Evolutionary conservation across 1,140 invertebrate genomes (phyloP), one percentile per base, ranked within the genome.

Genomic region (Neodiprion virginianus): DNA sequence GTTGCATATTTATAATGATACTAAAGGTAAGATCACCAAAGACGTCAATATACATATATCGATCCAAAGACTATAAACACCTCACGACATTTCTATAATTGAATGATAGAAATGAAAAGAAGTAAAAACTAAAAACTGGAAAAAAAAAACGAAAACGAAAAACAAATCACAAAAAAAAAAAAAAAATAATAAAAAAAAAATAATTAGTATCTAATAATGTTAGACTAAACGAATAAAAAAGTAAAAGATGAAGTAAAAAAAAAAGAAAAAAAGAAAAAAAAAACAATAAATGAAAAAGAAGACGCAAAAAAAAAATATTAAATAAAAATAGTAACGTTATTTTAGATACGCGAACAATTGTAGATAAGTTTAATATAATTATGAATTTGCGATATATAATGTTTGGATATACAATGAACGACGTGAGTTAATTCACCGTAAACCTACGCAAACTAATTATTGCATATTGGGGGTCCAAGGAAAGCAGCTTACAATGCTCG

Each of bases 21-120:
- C 53, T 65, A 74, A 79, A 78, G 71, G 67, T 50, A 11, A 76
- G 17, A 78, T 77, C 77, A 77, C 83, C 83, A 84, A 84, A 84
- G 83, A 84, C 77, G 77, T 81, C 79, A 76, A 73, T 69, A 61
- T 74, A 78, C 74, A 73, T 69, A 61, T 74, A 78, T 76, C 74
- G 75, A 81, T 78, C 82, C 81, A 83, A 84, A 84, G 81, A 83
- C 71, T 72, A 67, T 2, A 76, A 69, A 61, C 50, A 66, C 79
- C 71, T 48, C 79, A 80, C 74, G 79, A 80, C 75, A 75, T 77
- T 67, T 47, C 72, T 70, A 77, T 80, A 79, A 75, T 48, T 76
- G 23, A 74, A 76, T 69, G 77, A 76, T 74, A 76, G 67, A 74
- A 40, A 70, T 70, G 71, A 72, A 50, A 72, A 9, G 48, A 68